Conservation (phyloP, 53 echinoderm and acorn worm species). For the Holothuria leucospilota region DNA sequence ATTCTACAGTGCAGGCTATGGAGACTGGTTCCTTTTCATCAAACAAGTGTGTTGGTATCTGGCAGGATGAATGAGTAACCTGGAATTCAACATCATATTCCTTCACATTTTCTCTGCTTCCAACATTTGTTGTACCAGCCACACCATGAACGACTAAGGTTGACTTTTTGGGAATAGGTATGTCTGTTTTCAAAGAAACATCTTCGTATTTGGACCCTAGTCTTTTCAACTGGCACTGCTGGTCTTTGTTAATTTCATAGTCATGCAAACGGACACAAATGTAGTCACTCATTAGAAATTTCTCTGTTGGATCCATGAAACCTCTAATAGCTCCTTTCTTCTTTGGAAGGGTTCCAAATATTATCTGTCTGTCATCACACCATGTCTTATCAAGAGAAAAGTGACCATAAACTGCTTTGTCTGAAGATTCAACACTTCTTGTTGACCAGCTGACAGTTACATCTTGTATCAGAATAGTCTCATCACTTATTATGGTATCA, state of each 20-base stretch:
- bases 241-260: neutral
- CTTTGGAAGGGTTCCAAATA: conserved; percentile 2
- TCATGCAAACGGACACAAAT: conserved; percentile 47
- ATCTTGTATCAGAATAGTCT: conserved; percentile 71
- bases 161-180: conserved; percentile 44
- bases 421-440: neutral
- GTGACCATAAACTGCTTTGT: neutral
- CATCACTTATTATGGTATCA: conserved; percentile 70
- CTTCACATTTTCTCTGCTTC: conserved; percentile 53
- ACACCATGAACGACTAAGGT: conserved; percentile 62
- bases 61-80: conserved; percentile 59
- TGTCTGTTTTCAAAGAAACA: conserved; percentile 28
- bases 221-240: neutral
- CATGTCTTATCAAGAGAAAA: conserved; percentile 53
- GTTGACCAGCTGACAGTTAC: conserved; percentile 66
- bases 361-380: conserved; percentile 53
- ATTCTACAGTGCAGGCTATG: conserved; percentile 74
- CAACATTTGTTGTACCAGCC: conserved; percentile 35
- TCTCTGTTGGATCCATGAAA: neutral
- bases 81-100: conserved; percentile 62
- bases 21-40: neutral
- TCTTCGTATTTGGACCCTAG: conserved; percentile 46
- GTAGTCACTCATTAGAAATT: conserved; percentile 50
- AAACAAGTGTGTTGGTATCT: conserved; percentile 55
- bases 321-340: conserved; percentile 1